Percentiles rank a stretch among this genome's conserved stretches.
Conservation (phyloP, 2,113 vertebrate species). For the Microcebus ravelobensis region DNA sequence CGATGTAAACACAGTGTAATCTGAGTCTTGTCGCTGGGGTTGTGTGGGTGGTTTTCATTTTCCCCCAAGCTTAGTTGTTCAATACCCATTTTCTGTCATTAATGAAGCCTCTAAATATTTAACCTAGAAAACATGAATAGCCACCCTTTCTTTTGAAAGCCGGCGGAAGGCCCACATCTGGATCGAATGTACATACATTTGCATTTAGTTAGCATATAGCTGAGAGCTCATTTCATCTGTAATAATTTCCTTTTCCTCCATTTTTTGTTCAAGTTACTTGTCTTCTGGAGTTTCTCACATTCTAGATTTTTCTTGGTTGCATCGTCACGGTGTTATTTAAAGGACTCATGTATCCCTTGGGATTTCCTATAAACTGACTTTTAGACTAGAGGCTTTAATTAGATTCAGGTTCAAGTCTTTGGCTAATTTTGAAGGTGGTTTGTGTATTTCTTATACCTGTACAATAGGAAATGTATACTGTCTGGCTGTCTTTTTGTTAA, state of each 20-base stretch:
- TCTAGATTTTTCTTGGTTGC: background rate
- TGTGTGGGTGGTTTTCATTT: background rate
- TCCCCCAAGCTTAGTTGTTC: slow-evolving; percentile 57
- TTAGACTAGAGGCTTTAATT: background rate
- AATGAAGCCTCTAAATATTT: slow-evolving; percentile 32
- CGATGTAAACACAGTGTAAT: background rate
- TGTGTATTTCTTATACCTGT: background rate
- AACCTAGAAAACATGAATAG: background rate
- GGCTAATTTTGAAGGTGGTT: background rate
- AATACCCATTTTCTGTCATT: slow-evolving; percentile 60
- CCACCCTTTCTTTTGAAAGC: background rate
- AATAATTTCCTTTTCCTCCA: background rate
- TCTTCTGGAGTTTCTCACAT: background rate
- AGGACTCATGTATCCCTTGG: background rate
- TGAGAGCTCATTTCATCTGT: background rate
- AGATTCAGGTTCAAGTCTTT: background rate
- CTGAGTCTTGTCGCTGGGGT: background rate
- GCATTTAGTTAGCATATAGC: background rate
- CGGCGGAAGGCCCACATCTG: background rate
- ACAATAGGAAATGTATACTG: background rate
- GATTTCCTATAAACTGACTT: background rate
- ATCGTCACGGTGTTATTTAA: background rate
- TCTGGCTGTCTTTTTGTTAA: background rate
- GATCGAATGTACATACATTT: background rate
- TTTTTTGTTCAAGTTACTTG: background rate